These are phyloP conservation scores for Bryconaethiops microstoma DNA, from an alignment of 2,797 vertebrate genomes.

Conservation along the genomic window DNA sequence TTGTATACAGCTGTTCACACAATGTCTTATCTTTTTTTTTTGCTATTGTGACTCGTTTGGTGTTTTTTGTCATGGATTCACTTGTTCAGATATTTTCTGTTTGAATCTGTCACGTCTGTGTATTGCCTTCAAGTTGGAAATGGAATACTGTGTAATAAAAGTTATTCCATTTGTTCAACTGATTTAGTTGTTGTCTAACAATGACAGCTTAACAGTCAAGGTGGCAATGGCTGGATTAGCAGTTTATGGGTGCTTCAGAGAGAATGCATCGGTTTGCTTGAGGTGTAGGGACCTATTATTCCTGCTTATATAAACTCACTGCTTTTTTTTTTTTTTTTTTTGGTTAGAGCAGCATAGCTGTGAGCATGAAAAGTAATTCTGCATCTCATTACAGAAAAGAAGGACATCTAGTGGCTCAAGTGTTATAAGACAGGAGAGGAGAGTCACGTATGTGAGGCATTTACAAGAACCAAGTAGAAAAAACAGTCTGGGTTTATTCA, in stretches of 20 bases:
- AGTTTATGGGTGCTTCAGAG: neutral
- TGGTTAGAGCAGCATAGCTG: neutral
- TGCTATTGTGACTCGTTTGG: slow-evolving; percentile 66
- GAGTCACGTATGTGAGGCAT: no score
- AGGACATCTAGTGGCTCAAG: neutral
- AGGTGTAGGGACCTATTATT: neutral
- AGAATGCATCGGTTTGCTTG: neutral
- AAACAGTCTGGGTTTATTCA: no score
- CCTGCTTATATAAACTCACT: neutral
- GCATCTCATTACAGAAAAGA: neutral
- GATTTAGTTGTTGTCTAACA: neutral
- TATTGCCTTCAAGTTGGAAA: slow-evolving; percentile 57
- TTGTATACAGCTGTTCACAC: slow-evolving; percentile 75
- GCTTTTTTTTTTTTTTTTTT: neutral
- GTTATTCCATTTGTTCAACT: slow-evolving; percentile 53
- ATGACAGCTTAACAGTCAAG: neutral
- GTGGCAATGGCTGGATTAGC: neutral
- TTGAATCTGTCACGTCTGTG: slow-evolving; percentile 34
- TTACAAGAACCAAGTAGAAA: no score
- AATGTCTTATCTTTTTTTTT: slow-evolving; percentile 67
- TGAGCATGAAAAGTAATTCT: neutral
- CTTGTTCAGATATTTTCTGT: slow-evolving; percentile 25
- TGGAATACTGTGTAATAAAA: slow-evolving; percentile 59
- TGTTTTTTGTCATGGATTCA: slow-evolving; percentile 16
- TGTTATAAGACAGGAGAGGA: neutral